Evolutionary conservation across 2,797 vertebrate genomes (phyloP).

Genomic region (Scomberomorus guttatus): DNA sequence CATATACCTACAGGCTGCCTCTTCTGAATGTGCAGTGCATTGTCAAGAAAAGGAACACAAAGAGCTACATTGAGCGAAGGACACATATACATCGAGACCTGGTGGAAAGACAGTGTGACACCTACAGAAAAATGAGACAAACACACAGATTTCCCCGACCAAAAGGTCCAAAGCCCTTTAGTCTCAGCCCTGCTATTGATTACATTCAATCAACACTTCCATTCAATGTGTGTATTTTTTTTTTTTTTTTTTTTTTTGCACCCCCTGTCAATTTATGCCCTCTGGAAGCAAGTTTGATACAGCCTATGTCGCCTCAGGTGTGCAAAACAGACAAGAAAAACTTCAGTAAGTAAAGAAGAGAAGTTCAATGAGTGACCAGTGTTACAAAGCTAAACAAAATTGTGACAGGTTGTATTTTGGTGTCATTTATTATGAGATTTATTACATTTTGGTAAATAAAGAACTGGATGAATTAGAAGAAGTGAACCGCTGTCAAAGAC

Average conservation of each 20-base stretch:
- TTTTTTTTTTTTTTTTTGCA: not conserved
- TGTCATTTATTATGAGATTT: not conserved
- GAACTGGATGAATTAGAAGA: not conserved
- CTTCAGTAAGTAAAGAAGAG: not conserved
- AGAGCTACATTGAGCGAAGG: constrained; percentile 84
- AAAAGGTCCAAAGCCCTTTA: constrained; percentile 63
- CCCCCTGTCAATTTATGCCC: not conserved
- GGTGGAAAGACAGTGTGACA: constrained; percentile 76
- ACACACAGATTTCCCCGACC: constrained; percentile 48
- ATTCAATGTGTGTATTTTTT: not conserved
- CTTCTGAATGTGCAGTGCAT: constrained; percentile 85
- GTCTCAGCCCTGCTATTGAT: not conserved
- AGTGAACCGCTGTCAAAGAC: not conserved
- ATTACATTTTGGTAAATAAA: not conserved
- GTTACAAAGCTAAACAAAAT: not conserved
- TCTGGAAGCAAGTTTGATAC: not conserved
- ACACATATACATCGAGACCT: constrained; percentile 78
- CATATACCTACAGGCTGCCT: constrained; percentile 84
- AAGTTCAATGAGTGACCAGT: not conserved
- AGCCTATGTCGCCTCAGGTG: not conserved
- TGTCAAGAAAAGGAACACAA: constrained; percentile 85
- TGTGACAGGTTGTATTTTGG: not conserved
- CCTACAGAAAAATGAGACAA: constrained; percentile 64
- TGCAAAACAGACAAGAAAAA: no score
- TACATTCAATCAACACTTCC: not conserved